These are phyloP conservation scores for Anodontia alba DNA, from an alignment of 2,888 invertebrate species.

Conservation along the genomic window DNA sequence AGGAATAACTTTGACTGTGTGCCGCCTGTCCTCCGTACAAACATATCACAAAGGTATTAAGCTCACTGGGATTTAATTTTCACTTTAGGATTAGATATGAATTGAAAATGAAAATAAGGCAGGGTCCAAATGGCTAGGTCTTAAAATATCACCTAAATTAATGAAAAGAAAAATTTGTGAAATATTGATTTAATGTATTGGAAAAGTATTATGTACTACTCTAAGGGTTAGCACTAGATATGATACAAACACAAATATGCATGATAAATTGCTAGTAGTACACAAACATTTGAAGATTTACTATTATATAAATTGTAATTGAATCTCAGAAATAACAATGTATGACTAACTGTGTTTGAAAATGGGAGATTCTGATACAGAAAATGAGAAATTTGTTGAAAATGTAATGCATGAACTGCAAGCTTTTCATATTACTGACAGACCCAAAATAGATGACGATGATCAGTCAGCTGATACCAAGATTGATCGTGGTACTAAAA, in stretches of 20 bases:
- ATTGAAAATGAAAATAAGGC: conserved; percentile 9
- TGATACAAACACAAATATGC: not conserved
- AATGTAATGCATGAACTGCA: conserved; percentile 63
- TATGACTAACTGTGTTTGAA: not conserved
- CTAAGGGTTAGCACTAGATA: not conserved
- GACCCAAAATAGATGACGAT: conserved; percentile 3
- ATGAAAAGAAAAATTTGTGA: not conserved
- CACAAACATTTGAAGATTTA: not conserved
- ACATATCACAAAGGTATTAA: conserved; percentile 4
- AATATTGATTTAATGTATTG: conserved; percentile 9
- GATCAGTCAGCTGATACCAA: conserved; percentile 18
- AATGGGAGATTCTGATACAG: conserved; percentile 24
- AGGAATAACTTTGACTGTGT: conserved; percentile 11
- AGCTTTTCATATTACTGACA: conserved; percentile 61
- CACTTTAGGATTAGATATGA: not conserved
- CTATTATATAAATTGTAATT: not conserved
- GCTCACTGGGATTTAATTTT: not conserved
- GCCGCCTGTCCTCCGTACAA: not conserved
- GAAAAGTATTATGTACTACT: not conserved
- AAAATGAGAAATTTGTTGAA: conserved; percentile 62
- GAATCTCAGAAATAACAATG: not conserved
- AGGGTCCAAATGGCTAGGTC: not conserved
- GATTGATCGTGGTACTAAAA: conserved; percentile 12
- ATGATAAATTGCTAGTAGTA: not conserved
- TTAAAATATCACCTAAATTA: not conserved